phyloP scores from a whole-genome alignment of 2,888 invertebrate species.

The Diaphora mendica region DNA sequence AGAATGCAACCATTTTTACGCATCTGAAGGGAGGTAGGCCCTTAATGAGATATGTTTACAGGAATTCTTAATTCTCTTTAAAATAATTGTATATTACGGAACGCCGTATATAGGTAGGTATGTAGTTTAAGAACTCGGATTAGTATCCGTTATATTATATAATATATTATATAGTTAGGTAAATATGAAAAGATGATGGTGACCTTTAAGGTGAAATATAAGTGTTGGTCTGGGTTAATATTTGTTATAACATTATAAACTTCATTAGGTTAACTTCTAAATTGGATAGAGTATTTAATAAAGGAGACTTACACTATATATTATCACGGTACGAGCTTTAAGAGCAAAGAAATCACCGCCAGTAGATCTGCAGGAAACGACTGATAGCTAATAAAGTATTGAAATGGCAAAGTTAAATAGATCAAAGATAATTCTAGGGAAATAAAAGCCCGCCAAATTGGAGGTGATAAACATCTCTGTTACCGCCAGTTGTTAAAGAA shows the following conservation, averaged over 20 bases:
- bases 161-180: no score
- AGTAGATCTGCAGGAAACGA: background rate
- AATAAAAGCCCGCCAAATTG: slow-evolving; percentile 14
- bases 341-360: no score
- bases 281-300: background rate
- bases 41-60: no score
- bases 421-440: slow-evolving; percentile 2
- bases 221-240: background rate
- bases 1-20: no score
- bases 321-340: no score
- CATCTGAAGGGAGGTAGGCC: no score
- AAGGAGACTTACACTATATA: background rate
- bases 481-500: slow-evolving; percentile 13
- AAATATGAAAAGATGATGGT: background rate
- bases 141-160: no score
- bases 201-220: background rate
- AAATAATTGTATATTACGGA: no score
- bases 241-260: background rate
- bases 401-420: slow-evolving; percentile 11
- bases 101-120: no score
- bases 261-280: no score
- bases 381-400: background rate
- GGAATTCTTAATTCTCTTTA: no score
- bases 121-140: no score
- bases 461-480: slow-evolving; percentile 16